Evolutionary conservation across 2,888 invertebrate genomes (phyloP), one percentile per base, ranked within the genome.

Genomic region (Drosophila rubida): DNA sequence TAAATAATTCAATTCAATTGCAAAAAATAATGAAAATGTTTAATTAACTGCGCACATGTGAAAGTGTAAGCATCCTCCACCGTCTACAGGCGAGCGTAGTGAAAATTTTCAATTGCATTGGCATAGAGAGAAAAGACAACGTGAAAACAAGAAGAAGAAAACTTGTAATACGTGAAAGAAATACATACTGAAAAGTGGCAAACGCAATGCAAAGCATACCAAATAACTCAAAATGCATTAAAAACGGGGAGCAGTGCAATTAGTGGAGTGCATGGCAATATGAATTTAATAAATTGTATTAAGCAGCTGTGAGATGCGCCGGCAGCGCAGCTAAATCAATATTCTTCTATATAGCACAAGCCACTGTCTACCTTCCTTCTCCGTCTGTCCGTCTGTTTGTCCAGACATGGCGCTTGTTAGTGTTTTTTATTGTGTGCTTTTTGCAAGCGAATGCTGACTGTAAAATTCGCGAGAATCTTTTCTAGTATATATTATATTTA

Each of bases 111-210:
- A 50, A n/a, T 22, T 60, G 61, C 16, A 53, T 62, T 75, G 74
- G 77, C 62, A 60, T 39, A 41, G 51, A 45, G 66, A 45, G 66
- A 79, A 61, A 71, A 69, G 67, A 69, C 87, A 85, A 87, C 75
- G 72, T 63, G 66, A 80, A 75, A 70, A 69, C 58, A 84, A 85
- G 82, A 82, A 85, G 82, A 82, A 80, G 87, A 87, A 70, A 75
- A 72, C 81, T 62, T 55, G 81, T 68, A 78, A 78, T 80, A 87
- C 87, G 81, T 87, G 82, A 85, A 82, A 76, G 80, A 81, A 86
- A 80, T 86, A 86, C 85, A 80, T 78, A 83, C 82, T 72, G 45
- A 72, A 85, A 82, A 81, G 54, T 69, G 45, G 25, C 39, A 65
- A 75, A 58, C 57, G 32, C 32, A 32, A n/a, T 4, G n/a, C 27